phyloP scores from a whole-genome alignment of 2,797 vertebrate genomes.

The Sebastolobus altivelis region DNA sequence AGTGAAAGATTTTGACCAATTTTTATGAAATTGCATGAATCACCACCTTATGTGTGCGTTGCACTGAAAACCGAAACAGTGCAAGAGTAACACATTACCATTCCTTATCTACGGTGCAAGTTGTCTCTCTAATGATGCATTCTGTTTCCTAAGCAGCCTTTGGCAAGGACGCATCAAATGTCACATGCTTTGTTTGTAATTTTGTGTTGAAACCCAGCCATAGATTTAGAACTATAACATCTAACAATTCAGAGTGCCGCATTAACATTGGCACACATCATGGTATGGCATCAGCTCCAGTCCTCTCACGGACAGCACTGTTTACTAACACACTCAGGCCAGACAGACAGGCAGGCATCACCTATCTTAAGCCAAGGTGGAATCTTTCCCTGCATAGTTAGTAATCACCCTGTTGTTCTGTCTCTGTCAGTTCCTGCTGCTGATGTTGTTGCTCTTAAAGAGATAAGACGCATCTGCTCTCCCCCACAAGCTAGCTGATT shows the following conservation, averaged over 20 bases:
- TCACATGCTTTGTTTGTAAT: not conserved
- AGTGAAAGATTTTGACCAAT: not conserved
- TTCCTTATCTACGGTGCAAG: not conserved
- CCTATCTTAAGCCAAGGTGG: conserved; percentile 21
- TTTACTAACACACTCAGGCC: conserved; percentile 10
- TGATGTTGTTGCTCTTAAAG: conserved; percentile 71
- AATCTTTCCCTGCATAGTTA: conserved; percentile 22
- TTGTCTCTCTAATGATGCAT: not conserved
- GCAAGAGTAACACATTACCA: not conserved
- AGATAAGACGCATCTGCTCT: conserved; percentile 71
- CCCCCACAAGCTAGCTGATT: conserved; percentile 66
- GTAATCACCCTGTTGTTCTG: conserved; percentile 35
- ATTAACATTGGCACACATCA: not conserved
- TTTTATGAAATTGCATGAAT: conserved; percentile 12
- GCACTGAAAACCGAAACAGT: conserved; percentile 12
- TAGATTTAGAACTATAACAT: not conserved
- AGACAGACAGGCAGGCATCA: not conserved
- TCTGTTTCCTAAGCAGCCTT: not conserved
- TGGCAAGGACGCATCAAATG: not conserved
- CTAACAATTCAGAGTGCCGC: not conserved
- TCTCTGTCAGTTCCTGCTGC: conserved; percentile 72
- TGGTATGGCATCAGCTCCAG: conserved; percentile 3
- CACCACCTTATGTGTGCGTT: not conserved
- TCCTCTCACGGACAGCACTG: conserved; percentile 6
- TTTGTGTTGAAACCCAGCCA: not conserved